Evolutionary conservation across 2,797 vertebrate genomes (phyloP), one percentile per base, ranked within the genome.

Genomic region (Xiphorhynchus erythropygius): DNA sequence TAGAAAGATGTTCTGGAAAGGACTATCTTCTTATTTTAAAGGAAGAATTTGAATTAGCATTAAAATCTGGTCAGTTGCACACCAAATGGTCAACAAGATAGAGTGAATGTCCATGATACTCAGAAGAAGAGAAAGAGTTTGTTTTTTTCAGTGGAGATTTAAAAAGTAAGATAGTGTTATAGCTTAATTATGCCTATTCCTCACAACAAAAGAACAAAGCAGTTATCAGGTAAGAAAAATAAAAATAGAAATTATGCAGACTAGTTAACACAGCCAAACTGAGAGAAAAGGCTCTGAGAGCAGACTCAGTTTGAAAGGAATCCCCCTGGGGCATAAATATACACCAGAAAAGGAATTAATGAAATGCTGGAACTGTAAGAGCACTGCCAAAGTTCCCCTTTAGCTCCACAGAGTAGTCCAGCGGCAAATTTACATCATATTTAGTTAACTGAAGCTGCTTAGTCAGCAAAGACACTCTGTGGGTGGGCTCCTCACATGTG

Each of bases 401-500:
- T 70, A 91, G 33, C 13, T 84, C 70, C 44, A 32, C 41, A 94
- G 41, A 69, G 42, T 18, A 88, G 47, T 73, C n/a, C n/a, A 53
- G 65, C 52, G 46, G 59, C 63, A 89, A 87, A 84, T 49, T 69
- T 27, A 41, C 35, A 74, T 63, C 16, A 37, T 41, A n/a, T 69
- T 81, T 78, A 78, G 28, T 44, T 91, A 89, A 81, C 13, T 80
- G 64, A 81, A 84, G 73, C 63, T 91, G 50, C 88, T 92, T 76
- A 87, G 39, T 92, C 91, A 90, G 83, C 63, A 76, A 64, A 92
- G 50, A 81, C 24, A 11, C 11, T 63, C 63, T 79, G 55, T 56
- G 76, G 70, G 62, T 93, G 87, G 62, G 46, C 47, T 64, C 75
- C 57, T 91, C 59, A 52, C 13, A 77, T 35, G 69, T 32, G 49